Conservation (phyloP, 2,888 invertebrate genomes). For the Chrysolina oricalcia region DNA sequence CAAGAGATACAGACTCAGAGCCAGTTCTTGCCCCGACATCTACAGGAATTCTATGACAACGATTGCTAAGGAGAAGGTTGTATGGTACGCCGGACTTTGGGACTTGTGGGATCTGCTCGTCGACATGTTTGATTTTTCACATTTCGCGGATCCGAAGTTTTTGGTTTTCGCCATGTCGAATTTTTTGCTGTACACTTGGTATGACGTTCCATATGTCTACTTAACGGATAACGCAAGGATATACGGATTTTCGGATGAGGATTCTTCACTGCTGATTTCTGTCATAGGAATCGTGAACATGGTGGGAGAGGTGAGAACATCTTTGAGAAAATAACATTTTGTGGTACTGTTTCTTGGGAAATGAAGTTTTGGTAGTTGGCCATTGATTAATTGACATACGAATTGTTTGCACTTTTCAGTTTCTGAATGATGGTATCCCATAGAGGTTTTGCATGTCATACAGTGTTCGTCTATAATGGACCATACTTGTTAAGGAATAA, state of each 20-base stretch:
- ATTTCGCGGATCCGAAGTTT: slow-evolving; percentile 84
- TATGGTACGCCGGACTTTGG: slow-evolving; percentile 83
- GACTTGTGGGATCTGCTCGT: slow-evolving; percentile 85
- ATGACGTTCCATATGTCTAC: slow-evolving; percentile 95
- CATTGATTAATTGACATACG: background rate
- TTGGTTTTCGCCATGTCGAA: slow-evolving; percentile 89
- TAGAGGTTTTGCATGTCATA: too few relatives aligned
- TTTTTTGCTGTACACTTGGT: slow-evolving; percentile 93
- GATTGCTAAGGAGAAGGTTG: slow-evolving; percentile 85
- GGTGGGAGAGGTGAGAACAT: slow-evolving; percentile 84
- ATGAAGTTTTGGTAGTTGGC: background rate
- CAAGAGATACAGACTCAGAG: slow-evolving; percentile 84
- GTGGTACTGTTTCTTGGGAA: background rate
- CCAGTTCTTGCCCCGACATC: slow-evolving; percentile 93
- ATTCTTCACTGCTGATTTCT: slow-evolving; percentile 87
- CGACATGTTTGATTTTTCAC: slow-evolving; percentile 87
- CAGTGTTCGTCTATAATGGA: too few relatives aligned
- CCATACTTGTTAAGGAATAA: too few relatives aligned
- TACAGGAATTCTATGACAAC: slow-evolving; percentile 90
- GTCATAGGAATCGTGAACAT: slow-evolving; percentile 92
- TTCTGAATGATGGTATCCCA: too few relatives aligned
- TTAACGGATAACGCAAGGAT: slow-evolving; percentile 84
- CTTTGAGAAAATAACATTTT: background rate
- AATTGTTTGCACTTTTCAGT: too few relatives aligned
- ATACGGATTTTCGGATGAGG: slow-evolving; percentile 81